Percentiles rank a stretch among this genome's conserved stretches.
Conservation (phyloP, 2,888 invertebrate species). For the Linnaemya tessellans region DNA sequence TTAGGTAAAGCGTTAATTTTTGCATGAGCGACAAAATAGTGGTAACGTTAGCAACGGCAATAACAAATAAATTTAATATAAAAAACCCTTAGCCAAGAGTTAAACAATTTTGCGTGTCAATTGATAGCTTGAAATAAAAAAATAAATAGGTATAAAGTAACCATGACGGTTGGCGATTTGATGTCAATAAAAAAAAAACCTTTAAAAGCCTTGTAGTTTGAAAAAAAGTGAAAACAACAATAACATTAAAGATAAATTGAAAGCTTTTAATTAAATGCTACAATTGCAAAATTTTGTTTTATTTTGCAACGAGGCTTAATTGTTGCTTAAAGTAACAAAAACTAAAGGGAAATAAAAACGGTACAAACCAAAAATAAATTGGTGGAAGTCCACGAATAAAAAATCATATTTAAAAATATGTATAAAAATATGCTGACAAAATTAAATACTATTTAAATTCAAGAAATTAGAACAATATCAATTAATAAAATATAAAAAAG, state of each 20-base stretch:
- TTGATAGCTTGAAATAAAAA: conserved; percentile 13
- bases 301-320: conserved; percentile 11
- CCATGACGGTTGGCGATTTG: conserved; percentile 6
- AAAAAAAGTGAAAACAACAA: conserved; percentile 3
- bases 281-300: background rate
- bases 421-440: conserved; percentile 26
- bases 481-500: background rate
- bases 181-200: background rate
- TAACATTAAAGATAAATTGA: background rate
- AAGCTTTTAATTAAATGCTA: conserved; percentile 19
- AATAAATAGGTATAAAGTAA: background rate
- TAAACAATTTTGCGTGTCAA: conserved; percentile 47
- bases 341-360: background rate
- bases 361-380: background rate
- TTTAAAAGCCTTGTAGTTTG: background rate
- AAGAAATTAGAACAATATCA: conserved; percentile 17
- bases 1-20: conserved; percentile 14
- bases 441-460: conserved; percentile 11
- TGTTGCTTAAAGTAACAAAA: conserved; percentile 7
- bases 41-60: conserved; percentile 35
- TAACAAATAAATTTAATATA: conserved; percentile 12
- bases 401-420: conserved; percentile 25
- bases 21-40: conserved; percentile 1
- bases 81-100: conserved; percentile 1
- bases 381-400: background rate